Evolutionary conservation across 2,797 vertebrate genomes (phyloP).

Genomic region (Crypturellus tataupa): DNA sequence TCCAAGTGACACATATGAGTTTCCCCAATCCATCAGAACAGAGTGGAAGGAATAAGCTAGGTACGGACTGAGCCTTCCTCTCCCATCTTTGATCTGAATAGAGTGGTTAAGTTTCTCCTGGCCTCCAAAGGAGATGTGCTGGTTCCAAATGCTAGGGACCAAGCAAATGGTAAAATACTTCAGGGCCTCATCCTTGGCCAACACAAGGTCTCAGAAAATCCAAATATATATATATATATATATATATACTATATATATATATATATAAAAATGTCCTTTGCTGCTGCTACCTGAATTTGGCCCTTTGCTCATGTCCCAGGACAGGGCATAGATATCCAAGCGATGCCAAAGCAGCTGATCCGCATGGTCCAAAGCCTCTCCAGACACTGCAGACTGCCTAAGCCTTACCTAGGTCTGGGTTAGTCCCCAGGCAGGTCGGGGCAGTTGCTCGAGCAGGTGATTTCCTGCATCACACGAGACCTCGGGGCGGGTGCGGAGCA

Average conservation of each 20-base stretch:
- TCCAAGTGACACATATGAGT: neutral
- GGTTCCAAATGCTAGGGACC: neutral
- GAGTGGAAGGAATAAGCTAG: neutral
- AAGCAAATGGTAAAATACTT: neutral
- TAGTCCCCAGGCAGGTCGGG: too few species aligned
- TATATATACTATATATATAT: too few species aligned
- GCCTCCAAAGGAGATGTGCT: neutral
- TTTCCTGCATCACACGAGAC: neutral
- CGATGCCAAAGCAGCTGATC: neutral
- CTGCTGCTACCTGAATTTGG: neutral
- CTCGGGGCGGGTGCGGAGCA: neutral
- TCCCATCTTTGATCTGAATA: neutral
- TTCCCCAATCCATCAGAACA: neutral
- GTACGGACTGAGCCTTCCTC: neutral
- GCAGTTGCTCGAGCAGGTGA: neutral
- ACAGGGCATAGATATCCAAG: neutral
- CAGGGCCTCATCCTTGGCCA: neutral
- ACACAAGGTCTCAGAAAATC: too few species aligned
- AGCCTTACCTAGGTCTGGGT: too few species aligned
- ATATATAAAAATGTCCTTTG: too few species aligned
- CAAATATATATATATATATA: too few species aligned
- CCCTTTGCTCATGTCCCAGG: neutral
- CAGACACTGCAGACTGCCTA: too few species aligned
- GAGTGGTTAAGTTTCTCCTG: neutral
- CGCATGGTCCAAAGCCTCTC: neutral